Conservation (phyloP, 2,888 invertebrate species). For the Papilio protenor region DNA sequence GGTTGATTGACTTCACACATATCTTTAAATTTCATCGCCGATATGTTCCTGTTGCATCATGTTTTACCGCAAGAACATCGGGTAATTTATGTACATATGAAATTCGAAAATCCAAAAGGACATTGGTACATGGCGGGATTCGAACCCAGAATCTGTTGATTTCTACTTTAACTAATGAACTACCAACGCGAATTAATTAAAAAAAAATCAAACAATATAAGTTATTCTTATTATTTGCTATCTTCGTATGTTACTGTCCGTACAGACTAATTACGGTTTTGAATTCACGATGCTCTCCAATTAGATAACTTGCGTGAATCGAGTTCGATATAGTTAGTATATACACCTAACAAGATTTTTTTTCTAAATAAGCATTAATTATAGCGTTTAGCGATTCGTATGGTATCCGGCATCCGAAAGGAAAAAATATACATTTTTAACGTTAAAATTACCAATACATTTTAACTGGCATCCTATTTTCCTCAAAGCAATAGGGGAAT, state of each 20-base stretch:
- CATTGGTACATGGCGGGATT: not conserved
- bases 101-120: too few relatives aligned
- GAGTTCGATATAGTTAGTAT: conserved; percentile 7
- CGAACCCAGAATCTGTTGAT: too few relatives aligned
- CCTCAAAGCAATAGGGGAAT: not conserved
- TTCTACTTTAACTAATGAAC: too few relatives aligned
- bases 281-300: conserved; percentile 1
- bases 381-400: not conserved
- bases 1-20: too few relatives aligned
- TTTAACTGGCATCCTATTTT: not conserved
- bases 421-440: not conserved
- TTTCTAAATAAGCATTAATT: conserved; percentile 4
- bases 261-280: not conserved
- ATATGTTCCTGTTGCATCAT: too few relatives aligned
- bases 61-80: too few relatives aligned
- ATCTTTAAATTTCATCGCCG: too few relatives aligned
- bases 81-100: too few relatives aligned
- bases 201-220: too few relatives aligned
- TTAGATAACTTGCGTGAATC: not conserved
- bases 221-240: not conserved
- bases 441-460: not conserved
- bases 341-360: not conserved
- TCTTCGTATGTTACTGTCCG: not conserved
- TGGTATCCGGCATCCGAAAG: not conserved
- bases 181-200: too few relatives aligned